Conservation (phyloP, 2,797 vertebrate species). For the Crenuchus spilurus region DNA sequence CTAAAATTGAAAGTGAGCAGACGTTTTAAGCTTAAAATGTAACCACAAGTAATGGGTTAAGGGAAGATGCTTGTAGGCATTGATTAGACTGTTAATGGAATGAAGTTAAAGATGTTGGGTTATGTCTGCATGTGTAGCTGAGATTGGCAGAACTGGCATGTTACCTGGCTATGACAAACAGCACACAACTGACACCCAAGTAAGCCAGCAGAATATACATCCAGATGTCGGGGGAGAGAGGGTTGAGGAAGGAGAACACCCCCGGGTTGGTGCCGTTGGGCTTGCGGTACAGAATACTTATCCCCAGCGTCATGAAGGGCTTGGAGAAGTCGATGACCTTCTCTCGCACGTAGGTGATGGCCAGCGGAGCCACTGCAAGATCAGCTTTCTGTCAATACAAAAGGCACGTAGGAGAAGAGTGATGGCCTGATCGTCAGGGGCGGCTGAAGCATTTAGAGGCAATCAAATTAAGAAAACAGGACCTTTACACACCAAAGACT, state of each 20-base stretch:
- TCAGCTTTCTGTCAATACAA: conserved; percentile 95
- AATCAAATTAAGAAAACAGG: conserved; percentile 82
- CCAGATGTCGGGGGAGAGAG: conserved; percentile 99
- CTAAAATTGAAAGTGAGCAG: conserved; percentile 10
- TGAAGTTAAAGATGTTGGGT: conserved; percentile 35
- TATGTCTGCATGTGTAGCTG: conserved; percentile 63
- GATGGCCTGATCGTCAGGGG: conserved; percentile 74
- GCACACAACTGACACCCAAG: conserved; percentile 99
- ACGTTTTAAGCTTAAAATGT: conserved; percentile 1
- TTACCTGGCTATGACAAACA: conserved; percentile 99
- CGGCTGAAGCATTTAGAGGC: conserved; percentile 70
- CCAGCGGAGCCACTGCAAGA: conserved; percentile 96
- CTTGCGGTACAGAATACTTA: conserved; percentile 99
- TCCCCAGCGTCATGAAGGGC: conserved; percentile 99
- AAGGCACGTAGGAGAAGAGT: conserved; percentile 74
- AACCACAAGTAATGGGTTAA: not conserved
- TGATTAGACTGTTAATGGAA: conserved; percentile 45
- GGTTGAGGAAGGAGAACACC: conserved; percentile 99
- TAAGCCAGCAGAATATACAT: conserved; percentile 99
- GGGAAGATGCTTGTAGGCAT: conserved; percentile 24
- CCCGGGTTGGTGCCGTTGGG: conserved; percentile 99
- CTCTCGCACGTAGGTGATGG: conserved; percentile 97
- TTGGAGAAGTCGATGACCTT: conserved; percentile 99
- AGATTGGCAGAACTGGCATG: conserved; percentile 79
- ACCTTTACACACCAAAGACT: conserved; percentile 69